Evolutionary conservation across 2,113 vertebrate genomes (phyloP), one percentile per base, ranked within the genome.

Genomic region (Nibea coibor): DNA sequence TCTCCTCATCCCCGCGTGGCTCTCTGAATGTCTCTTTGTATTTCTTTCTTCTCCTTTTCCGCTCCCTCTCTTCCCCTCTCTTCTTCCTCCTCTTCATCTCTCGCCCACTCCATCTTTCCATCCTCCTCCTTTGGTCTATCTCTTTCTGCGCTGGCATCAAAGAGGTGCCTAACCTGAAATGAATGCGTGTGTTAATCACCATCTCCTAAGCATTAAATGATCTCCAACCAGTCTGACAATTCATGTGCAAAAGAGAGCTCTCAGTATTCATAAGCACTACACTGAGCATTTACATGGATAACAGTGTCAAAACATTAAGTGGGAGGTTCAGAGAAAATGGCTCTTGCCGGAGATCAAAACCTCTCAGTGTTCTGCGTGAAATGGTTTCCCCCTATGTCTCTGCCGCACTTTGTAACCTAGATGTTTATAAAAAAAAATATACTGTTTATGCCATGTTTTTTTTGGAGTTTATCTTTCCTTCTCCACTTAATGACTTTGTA

Each of bases 231-330:
- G 84, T 82, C 85, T 74, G 80, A 90, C 83, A 88, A 93, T 88
- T 85, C 83, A 86, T 82, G 86, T 89, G 87, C 83, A 82, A 84
- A 90, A 69, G 87, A 79, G 82, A 86, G 84, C 85, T 87, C 85
- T 90, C 72, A 76, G 88, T 87, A 91, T 88, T 91, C 88, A 85
- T 83, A 80, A 83, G 89, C 73, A 71, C 82, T 9, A 54, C 17
- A 70, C 78, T 24, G 84, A 75, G 86, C 84, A 83, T 91, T 92
- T 89, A 91, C 90, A 92, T 82, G 91, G 81, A 82, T 79, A 88
- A 87, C 84, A 10, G 85, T 88, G 91, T 91, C 88, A 86, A 89
- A 90, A 92, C 91, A 93, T 91, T 89, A 89, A 93, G 91, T 90
- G 78, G 92, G 93, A 91, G 91, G 91, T 91, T 92, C 91, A 80